Conservation (phyloP, 2,113 vertebrate genomes). For the Bufo gargarizans region DNA sequence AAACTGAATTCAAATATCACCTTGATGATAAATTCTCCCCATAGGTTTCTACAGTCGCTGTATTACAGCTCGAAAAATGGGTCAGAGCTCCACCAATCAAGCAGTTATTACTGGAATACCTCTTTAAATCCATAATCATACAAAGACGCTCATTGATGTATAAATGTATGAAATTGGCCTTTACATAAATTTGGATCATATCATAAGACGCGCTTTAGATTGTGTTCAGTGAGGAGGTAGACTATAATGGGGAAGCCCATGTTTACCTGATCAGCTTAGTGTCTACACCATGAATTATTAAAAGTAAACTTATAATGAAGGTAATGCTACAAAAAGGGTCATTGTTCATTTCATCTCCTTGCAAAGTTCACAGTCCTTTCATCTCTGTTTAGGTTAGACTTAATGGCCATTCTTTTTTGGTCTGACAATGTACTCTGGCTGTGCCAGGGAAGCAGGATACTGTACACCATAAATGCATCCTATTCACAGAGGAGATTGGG, state of each 20-base stretch:
- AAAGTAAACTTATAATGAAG: not conserved
- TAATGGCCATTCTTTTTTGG: not conserved
- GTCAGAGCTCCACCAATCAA: no score
- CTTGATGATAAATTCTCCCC: no score
- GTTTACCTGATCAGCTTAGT: not conserved
- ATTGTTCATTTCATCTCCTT: not conserved
- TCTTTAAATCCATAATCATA: no score
- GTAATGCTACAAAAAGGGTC: not conserved
- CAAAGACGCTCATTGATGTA: not conserved
- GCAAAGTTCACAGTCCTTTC: not conserved
- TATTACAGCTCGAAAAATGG: no score
- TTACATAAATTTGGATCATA: not conserved
- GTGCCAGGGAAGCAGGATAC: not conserved
- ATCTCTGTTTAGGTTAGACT: conserved; percentile 1
- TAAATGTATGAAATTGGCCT: not conserved
- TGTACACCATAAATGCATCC: no score
- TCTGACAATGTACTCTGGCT: not conserved
- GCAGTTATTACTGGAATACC: no score
- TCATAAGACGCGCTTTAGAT: not conserved
- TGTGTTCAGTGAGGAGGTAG: not conserved
- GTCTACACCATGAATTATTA: not conserved
- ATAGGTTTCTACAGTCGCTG: no score
- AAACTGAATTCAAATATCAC: no score
- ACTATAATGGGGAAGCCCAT: not conserved
- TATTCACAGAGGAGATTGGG: no score